Evolutionary conservation across 1,140 invertebrate species (phyloP).

Genomic region (Berghia stephanieae): DNA sequence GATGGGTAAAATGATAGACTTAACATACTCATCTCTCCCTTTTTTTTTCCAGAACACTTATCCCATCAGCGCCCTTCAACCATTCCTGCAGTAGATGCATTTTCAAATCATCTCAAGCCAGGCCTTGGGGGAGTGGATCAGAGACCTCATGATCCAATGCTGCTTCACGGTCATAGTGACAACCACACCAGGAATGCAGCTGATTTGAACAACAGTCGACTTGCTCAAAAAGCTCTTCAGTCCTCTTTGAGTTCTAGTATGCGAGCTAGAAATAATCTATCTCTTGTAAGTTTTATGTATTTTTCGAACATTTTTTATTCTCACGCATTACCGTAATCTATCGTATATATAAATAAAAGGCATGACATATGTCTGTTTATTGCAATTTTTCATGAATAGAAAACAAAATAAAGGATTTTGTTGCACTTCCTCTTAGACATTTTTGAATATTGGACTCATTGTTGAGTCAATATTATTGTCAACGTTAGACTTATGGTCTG

Average conservation of each 20-base stretch:
- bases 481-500: too few species aligned
- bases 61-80: conserved; percentile 22
- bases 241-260: conserved; percentile 27
- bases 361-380: neutral
- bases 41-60: too few species aligned
- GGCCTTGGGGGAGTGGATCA: conserved; percentile 11
- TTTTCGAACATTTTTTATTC: too few species aligned
- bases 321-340: too few species aligned
- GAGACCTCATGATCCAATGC: neutral
- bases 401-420: too few species aligned
- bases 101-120: conserved; percentile 8
- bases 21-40: too few species aligned
- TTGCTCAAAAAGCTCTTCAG: conserved; percentile 6
- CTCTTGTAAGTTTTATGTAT: neutral
- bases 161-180: neutral
- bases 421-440: too few species aligned
- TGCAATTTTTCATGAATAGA: neutral
- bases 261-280: conserved; percentile 2
- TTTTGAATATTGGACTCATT: too few species aligned
- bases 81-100: conserved; percentile 21
- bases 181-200: conserved; percentile 6
- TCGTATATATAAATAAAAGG: too few species aligned
- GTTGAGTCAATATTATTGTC: too few species aligned
- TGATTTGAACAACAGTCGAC: too few species aligned
- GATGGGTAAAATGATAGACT: too few species aligned